Evolutionary conservation across 2,113 vertebrate genomes (phyloP).

Genomic region (Abramis brama): DNA sequence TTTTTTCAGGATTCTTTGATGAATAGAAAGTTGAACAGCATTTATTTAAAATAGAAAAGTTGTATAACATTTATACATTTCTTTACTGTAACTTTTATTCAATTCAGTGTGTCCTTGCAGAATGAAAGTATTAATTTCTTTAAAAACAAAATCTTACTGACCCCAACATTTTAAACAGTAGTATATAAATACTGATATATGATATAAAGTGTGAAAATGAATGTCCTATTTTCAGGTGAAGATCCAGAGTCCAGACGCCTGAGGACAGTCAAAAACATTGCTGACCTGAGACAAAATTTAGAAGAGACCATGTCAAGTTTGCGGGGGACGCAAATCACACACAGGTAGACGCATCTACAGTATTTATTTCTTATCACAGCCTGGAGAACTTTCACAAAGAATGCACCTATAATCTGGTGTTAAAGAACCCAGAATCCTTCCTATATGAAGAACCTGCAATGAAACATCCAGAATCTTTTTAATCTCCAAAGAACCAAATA

Average conservation of each 20-base stretch:
- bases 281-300: slow-evolving; percentile 92
- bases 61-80: neutral
- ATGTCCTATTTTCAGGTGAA: slow-evolving; percentile 75
- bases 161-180: neutral
- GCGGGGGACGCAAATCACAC: slow-evolving; percentile 92
- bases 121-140: too few relatives aligned
- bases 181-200: neutral
- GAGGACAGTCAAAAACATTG: slow-evolving; percentile 93
- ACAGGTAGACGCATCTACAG: slow-evolving; percentile 69
- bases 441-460: too few relatives aligned
- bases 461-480: too few relatives aligned
- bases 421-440: too few relatives aligned
- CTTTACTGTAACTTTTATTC: neutral
- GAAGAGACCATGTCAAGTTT: slow-evolving; percentile 98
- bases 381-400: neutral
- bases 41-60: neutral
- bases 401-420: neutral
- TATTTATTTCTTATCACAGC: neutral
- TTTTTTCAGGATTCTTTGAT: neutral
- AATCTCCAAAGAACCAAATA: too few relatives aligned
- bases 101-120: neutral
- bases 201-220: neutral
- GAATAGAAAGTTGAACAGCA: neutral
- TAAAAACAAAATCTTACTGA: neutral
- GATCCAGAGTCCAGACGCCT: slow-evolving; percentile 89